phyloP scores from a whole-genome alignment of 1,140 invertebrate species.

The Cydia splendana region DNA sequence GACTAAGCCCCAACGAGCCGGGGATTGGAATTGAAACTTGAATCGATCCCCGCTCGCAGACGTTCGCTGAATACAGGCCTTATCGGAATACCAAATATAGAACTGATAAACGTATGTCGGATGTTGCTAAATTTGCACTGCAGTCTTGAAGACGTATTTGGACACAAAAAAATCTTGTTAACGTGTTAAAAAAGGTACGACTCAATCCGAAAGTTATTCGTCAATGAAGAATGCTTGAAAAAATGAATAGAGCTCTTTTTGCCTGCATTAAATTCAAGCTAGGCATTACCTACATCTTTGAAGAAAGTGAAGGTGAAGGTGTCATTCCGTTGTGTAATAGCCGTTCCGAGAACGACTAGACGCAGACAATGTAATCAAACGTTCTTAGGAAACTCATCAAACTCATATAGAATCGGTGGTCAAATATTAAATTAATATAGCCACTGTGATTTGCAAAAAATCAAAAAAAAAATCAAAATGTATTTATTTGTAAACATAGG shows the following conservation, averaged over 20 bases:
- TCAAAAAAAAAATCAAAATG: too few species aligned
- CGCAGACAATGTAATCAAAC: slow-evolving; percentile 20
- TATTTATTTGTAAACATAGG: too few species aligned
- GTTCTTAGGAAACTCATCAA: neutral
- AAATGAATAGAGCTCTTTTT: slow-evolving; percentile 19
- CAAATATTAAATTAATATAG: neutral
- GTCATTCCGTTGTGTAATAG: slow-evolving; percentile 22
- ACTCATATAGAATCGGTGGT: neutral
- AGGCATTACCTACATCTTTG: slow-evolving; percentile 28
- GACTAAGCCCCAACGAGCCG: slow-evolving; percentile 10
- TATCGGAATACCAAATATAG: slow-evolving; percentile 30
- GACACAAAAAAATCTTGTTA: neutral
- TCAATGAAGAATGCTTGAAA: slow-evolving; percentile 1
- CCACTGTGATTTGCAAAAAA: too few species aligned
- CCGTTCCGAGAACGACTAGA: neutral
- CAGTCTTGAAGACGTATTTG: slow-evolving; percentile 2
- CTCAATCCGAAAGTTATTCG: slow-evolving; percentile 20
- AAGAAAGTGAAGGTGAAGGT: slow-evolving; percentile 33
- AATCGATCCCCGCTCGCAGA: slow-evolving; percentile 19
- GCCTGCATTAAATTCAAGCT: slow-evolving; percentile 1
- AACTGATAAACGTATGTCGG: slow-evolving; percentile 3
- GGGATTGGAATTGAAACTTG: slow-evolving; percentile 28
- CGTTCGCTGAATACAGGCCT: slow-evolving; percentile 6
- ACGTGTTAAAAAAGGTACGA: slow-evolving; percentile 7
- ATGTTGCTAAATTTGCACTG: neutral